phyloP scores from a whole-genome alignment of 2,888 invertebrate genomes.

The Melangyna quadrimaculata region DNA sequence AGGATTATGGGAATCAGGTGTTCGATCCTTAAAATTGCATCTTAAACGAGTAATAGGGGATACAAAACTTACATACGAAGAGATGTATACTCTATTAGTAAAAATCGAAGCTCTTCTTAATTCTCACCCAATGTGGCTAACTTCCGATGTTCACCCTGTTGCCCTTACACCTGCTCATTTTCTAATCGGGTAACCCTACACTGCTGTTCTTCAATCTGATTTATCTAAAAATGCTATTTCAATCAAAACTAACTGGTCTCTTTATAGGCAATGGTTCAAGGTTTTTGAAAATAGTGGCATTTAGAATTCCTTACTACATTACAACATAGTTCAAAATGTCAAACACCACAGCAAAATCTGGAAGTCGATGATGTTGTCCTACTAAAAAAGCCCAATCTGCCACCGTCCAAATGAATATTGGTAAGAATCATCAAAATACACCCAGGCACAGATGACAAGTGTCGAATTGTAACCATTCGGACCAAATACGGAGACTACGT shows the following conservation, averaged over 20 bases:
- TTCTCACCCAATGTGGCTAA: not conserved
- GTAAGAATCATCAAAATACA: no score
- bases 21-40: no score
- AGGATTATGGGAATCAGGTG: no score
- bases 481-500: not conserved
- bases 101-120: not conserved
- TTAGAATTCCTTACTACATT: not conserved
- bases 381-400: no score
- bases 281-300: not conserved
- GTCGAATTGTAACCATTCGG: not conserved
- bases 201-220: conserved; percentile 2
- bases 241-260: not conserved
- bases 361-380: not conserved
- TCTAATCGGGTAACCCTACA: not conserved
- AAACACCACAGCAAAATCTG: not conserved
- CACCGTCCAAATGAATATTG: no score
- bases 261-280: not conserved
- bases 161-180: conserved; percentile 11
- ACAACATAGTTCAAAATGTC: not conserved
- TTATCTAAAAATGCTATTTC: not conserved
- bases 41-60: not conserved
- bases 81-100: not conserved
- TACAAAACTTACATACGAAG: no score
- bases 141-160: not conserved
- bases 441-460: not conserved